These are phyloP conservation scores for Steinernema hermaphroditum DNA, from an alignment of 2,888 invertebrate genomes.

Conservation along the genomic window DNA sequence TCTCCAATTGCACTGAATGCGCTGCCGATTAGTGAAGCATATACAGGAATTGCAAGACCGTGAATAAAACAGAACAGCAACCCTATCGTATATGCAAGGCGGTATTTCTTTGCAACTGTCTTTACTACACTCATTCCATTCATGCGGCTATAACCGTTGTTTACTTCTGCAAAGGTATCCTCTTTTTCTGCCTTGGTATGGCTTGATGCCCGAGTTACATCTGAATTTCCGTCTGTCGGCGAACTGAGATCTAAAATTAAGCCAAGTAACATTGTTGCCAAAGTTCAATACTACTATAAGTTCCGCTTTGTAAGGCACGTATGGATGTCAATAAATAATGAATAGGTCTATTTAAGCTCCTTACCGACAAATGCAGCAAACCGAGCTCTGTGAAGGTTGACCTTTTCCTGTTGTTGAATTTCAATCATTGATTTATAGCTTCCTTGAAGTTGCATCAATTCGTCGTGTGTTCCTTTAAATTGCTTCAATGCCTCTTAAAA, in stretches of 20 bases:
- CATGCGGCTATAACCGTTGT: no score
- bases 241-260: no score
- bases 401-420: conserved; percentile 30
- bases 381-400: neutral
- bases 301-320: no score
- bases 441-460: conserved; percentile 45
- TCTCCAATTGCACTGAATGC: neutral
- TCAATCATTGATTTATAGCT: conserved; percentile 45
- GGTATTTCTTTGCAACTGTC: neutral
- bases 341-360: no score
- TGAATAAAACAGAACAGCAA: neutral
- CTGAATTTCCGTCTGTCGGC: no score
- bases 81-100: neutral
- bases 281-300: no score
- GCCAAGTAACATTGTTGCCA: no score
- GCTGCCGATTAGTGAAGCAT: neutral
- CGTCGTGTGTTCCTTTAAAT: conserved; percentile 46
- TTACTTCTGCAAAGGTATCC: no score
- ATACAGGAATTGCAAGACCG: neutral
- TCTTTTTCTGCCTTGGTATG: no score
- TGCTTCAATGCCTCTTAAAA: neutral
- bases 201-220: no score
- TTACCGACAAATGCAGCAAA: neutral
- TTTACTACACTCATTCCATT: neutral
- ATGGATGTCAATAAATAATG: no score